phyloP scores from a whole-genome alignment of 2,888 invertebrate genomes.

The Aspidiotus destructor region DNA sequence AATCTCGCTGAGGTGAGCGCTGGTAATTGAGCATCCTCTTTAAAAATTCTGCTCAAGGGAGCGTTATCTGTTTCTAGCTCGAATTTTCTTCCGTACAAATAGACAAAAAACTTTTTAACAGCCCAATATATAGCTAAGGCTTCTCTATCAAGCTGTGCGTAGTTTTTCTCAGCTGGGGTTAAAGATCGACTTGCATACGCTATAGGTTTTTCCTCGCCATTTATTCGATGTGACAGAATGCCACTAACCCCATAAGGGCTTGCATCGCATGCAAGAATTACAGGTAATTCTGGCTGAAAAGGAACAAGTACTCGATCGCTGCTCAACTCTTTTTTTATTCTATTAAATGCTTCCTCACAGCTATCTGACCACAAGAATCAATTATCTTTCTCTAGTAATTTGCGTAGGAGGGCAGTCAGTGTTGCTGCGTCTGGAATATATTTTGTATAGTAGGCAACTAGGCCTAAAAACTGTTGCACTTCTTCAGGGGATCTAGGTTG shows the following conservation, averaged over 20 bases:
- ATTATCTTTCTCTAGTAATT: slow-evolving; percentile 25
- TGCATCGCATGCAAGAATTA: slow-evolving; percentile 34
- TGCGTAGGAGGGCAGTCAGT: slow-evolving; percentile 34
- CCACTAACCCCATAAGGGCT: slow-evolving; percentile 34
- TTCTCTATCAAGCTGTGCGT: slow-evolving; percentile 34
- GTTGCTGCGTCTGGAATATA: slow-evolving; percentile 36
- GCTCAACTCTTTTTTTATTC: slow-evolving; percentile 36
- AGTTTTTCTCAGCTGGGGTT: slow-evolving; percentile 20
- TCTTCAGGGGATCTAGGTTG: slow-evolving; percentile 31
- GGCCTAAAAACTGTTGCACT: slow-evolving; percentile 35
- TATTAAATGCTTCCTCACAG: slow-evolving; percentile 36
- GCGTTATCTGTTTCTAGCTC: neutral
- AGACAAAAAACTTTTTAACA: neutral
- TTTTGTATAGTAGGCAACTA: slow-evolving; percentile 36
- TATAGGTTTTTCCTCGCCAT: slow-evolving; percentile 3
- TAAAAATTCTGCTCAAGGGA: slow-evolving; percentile 1
- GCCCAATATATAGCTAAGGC: slow-evolving; percentile 2
- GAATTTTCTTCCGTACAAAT: slow-evolving; percentile 2
- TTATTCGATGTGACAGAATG: slow-evolving; percentile 12
- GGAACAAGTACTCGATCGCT: slow-evolving; percentile 36
- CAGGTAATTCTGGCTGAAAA: slow-evolving; percentile 36
- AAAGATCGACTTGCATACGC: slow-evolving; percentile 10
- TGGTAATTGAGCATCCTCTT: neutral
- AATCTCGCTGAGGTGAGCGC: neutral
- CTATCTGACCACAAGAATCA: slow-evolving; percentile 34